Conservation (phyloP, 2,888 invertebrate genomes). For the Flexamia atlantica region DNA sequence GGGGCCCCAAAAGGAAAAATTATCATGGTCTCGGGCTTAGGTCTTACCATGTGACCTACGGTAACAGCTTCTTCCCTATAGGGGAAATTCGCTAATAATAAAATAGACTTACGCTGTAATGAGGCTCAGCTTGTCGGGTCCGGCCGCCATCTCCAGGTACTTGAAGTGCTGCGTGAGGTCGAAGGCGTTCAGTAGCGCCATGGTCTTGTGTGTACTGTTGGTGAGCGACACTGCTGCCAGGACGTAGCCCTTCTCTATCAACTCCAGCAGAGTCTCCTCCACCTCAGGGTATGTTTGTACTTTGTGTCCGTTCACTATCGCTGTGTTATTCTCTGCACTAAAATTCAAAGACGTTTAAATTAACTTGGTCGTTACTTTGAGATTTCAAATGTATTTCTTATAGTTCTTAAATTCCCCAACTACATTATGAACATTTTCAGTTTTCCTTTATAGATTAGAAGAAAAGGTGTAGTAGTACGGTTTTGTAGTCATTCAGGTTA, state of each 20-base stretch:
- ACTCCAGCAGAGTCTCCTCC: slow-evolving; percentile 27
- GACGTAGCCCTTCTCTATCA: slow-evolving; percentile 23
- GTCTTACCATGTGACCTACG: too few species aligned
- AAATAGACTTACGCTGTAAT: slow-evolving; percentile 27
- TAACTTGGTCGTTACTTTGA: too few species aligned
- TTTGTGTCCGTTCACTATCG: background rate
- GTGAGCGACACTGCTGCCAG: slow-evolving; percentile 29
- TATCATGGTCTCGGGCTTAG: too few species aligned
- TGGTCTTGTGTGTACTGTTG: slow-evolving; percentile 33
- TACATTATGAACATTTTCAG: too few species aligned
- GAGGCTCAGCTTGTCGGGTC: slow-evolving; percentile 25
- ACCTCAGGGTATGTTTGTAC: slow-evolving; percentile 30
- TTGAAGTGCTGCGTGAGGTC: slow-evolving; percentile 47
- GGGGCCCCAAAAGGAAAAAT: too few species aligned
- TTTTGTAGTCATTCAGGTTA: too few species aligned
- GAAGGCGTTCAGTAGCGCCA: slow-evolving; percentile 31
- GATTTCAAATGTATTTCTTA: too few species aligned
- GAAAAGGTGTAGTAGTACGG: too few species aligned
- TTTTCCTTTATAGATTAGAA: too few species aligned
- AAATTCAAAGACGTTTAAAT: background rate
- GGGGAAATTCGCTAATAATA: too few species aligned
- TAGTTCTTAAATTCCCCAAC: too few species aligned
- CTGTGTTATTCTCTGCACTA: slow-evolving; percentile 11
- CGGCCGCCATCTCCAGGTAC: slow-evolving; percentile 37
- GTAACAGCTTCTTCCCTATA: background rate